These are phyloP conservation scores for Hipparchia semele DNA, from an alignment of 2,888 invertebrate genomes.

Conservation along the genomic window DNA sequence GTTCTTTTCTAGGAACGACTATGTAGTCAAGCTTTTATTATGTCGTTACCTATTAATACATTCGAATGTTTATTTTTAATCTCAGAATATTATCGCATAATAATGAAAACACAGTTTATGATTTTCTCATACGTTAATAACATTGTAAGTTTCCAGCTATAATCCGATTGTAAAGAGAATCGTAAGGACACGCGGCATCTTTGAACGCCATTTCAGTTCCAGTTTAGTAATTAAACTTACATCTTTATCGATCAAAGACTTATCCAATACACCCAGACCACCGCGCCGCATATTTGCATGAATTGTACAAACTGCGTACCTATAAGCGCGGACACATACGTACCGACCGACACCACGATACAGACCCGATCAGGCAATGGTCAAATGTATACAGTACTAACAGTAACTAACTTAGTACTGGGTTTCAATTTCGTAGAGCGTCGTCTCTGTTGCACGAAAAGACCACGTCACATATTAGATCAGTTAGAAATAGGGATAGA, in stretches of 20 bases:
- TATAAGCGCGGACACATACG: conserved; percentile 43
- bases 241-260: conserved; percentile 78
- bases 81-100: conserved; percentile 4
- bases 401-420: too few species aligned
- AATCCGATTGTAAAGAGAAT: conserved; percentile 38
- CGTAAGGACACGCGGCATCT: conserved; percentile 67
- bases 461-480: too few species aligned
- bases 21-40: background rate
- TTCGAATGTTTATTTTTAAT: background rate
- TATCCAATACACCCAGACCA: conserved; percentile 69
- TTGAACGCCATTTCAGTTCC: conserved; percentile 63
- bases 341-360: background rate
- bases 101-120: conserved; percentile 9
- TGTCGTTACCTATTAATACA: background rate
- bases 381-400: too few species aligned
- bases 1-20: too few species aligned
- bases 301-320: conserved; percentile 53
- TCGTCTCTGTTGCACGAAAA: too few species aligned
- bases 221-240: conserved; percentile 80
- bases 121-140: conserved; percentile 33
- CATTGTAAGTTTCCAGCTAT: conserved; percentile 33
- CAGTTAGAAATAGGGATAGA: too few species aligned
- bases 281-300: conserved; percentile 66
- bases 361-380: too few species aligned
- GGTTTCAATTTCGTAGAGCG: too few species aligned